Conservation (phyloP, 1,140 invertebrate genomes). For the Cepaea nemoralis region DNA sequence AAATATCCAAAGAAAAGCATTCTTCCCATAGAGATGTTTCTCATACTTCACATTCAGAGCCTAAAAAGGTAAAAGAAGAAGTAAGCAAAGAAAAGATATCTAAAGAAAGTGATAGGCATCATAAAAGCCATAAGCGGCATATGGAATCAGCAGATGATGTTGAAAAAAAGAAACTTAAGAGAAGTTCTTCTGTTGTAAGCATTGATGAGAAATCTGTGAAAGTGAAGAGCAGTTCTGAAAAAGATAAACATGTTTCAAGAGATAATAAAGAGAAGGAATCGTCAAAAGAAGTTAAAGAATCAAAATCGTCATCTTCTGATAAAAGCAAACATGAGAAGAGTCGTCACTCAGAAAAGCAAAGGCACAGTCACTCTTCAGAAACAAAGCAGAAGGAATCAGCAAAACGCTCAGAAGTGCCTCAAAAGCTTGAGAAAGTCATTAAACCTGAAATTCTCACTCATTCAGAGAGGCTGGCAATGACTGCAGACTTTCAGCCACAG, state of each 20-base stretch:
- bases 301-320: not conserved
- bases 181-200: constrained; percentile 17
- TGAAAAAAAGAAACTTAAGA: constrained; percentile 30
- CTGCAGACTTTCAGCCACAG: constrained; percentile 32
- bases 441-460: constrained; percentile 3
- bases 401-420: not conserved
- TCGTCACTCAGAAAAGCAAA: constrained; percentile 17
- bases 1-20: constrained; percentile 14
- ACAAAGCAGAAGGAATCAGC: constrained; percentile 3
- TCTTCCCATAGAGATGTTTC: constrained; percentile 25
- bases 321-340: constrained; percentile 31
- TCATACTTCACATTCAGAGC: not conserved
- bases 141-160: constrained; percentile 8
- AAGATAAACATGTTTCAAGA: constrained; percentile 19
- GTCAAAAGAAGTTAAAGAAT: not conserved
- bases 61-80: constrained; percentile 22
- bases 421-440: not conserved
- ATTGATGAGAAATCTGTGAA: constrained; percentile 11
- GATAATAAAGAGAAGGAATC: constrained; percentile 1
- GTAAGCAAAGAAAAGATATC: constrained; percentile 13
- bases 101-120: constrained; percentile 13
- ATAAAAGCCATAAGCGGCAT: constrained; percentile 16
- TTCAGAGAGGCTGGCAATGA: constrained; percentile 23
- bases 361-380: constrained; percentile 15
- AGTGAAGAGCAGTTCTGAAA: constrained; percentile 1